phyloP scores from a whole-genome alignment of 1,140 invertebrate genomes.

The Galleria mellonella region DNA sequence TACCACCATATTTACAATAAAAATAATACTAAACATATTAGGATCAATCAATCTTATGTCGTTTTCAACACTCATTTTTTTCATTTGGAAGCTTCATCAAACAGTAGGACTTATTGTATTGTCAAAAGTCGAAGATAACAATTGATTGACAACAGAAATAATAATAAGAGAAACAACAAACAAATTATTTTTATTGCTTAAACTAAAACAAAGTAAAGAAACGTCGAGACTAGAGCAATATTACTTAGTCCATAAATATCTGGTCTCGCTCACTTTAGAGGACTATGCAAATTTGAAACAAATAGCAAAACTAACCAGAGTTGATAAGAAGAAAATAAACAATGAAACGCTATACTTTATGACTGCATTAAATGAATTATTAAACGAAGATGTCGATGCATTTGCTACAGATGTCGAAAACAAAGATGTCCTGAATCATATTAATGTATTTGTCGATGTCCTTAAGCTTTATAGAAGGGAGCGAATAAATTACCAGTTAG shows the following conservation, averaged over 20 bases:
- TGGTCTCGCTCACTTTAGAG: constrained; percentile 26
- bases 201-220: constrained; percentile 16
- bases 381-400: constrained; percentile 19
- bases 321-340: constrained; percentile 19
- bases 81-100: not conserved
- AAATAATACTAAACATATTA: not conserved
- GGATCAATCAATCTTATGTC: not conserved
- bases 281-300: constrained; percentile 27
- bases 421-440: constrained; percentile 16
- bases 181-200: constrained; percentile 14
- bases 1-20: not conserved
- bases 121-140: constrained; percentile 6
- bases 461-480: constrained; percentile 24
- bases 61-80: not conserved
- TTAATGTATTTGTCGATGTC: constrained; percentile 26
- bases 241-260: constrained; percentile 32
- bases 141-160: constrained; percentile 6
- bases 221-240: constrained; percentile 26
- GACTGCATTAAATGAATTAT: constrained; percentile 34
- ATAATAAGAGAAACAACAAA: constrained; percentile 8
- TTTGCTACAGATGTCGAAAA: constrained; percentile 11
- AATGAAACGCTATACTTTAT: constrained; percentile 24
- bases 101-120: constrained; percentile 3
- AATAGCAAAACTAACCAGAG: constrained; percentile 34
- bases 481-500: constrained; percentile 6